Conservation (phyloP, 2,113 vertebrate species). For the Chaetura pelagica region DNA sequence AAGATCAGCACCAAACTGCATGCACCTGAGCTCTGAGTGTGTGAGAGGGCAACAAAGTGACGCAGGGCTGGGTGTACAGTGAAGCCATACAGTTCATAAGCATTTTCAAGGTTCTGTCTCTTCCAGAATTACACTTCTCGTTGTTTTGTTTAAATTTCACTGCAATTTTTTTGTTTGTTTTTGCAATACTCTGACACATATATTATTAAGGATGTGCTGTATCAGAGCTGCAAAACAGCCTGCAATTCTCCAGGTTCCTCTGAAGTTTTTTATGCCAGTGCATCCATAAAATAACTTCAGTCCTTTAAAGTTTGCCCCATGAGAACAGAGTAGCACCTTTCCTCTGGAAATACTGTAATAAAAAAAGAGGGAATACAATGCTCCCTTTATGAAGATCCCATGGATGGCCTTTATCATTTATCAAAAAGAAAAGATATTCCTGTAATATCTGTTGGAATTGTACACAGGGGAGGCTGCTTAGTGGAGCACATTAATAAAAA, state of each 20-base stretch:
- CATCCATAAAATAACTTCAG: constrained; percentile 69
- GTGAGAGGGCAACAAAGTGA: rapidly evolving
- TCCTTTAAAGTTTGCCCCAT: constrained; percentile 57
- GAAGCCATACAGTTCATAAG: neutral
- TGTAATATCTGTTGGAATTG: constrained; percentile 65
- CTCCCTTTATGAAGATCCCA: constrained; percentile 66
- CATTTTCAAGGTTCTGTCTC: constrained; percentile 48
- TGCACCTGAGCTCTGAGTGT: neutral
- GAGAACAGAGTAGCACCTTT: constrained; percentile 73
- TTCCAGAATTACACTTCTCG: constrained; percentile 64
- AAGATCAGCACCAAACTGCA: neutral
- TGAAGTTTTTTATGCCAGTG: constrained; percentile 41
- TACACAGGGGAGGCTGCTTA: constrained; percentile 57
- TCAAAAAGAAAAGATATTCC: constrained; percentile 69
- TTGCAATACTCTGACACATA: constrained; percentile 46
- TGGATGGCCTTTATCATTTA: constrained; percentile 70
- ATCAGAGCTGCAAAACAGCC: constrained; percentile 57
- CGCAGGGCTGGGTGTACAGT: neutral
- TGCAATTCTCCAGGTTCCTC: constrained; percentile 70
- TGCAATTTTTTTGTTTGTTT: constrained; percentile 60
- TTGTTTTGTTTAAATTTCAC: constrained; percentile 63
- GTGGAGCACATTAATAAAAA: constrained; percentile 75
- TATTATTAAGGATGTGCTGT: constrained; percentile 47
- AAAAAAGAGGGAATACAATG: constrained; percentile 71
- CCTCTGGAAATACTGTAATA: constrained; percentile 71